Base-by-base conservation (phyloP, 1,140 invertebrate genomes). In the Drosophila erecta region DNA sequence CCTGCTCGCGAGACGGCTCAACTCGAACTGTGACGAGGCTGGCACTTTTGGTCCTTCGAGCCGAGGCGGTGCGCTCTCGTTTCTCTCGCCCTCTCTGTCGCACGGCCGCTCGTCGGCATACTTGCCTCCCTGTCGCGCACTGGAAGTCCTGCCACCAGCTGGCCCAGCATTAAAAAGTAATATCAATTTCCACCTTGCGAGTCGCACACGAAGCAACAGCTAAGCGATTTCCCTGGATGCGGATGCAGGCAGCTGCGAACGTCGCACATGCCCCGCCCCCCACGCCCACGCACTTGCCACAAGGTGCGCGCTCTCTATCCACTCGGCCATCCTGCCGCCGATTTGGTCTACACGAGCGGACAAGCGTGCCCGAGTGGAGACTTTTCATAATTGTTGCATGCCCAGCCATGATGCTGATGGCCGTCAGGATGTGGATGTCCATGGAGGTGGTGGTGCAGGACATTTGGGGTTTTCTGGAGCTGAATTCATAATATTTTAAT, bases 121-220 rank as follows among this genome's bases (percentile, higher is more conserved):
- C 7, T n/a, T 37, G 64, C 30, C 46, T 69, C 73, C 40, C 74
- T 76, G 37, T 51, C 72, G 61, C 35, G 27, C 50, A 67, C 55
- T 50, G 67, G 59, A 74, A 89, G 66, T 78, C 51, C 44, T 44
- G 65, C 84, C 84, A 89, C 27, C 47, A 50, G 84, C 84, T 89
- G 84, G 84, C 79, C 69, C 84, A 89, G 84, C 84, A 89, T 89
- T 89, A 89, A 89, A 89, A 89, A 89, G 84, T 89, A 89, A 89
- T 89, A 89, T 89, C 84, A 89, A 89, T 89, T 89, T 89, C 84
- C 79, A 84, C 84, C 84, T 89, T 87, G 81, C 83, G 53, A 70
- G 64, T 67, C 79, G 60, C 47, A 79, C 65, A 76, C 65, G 76
- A 81, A 85, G 83, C 84, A 87, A 87, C 84, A 87, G 84, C 84